Base-by-base conservation (phyloP, 2,888 invertebrate species). In the Carabus problematicus region DNA sequence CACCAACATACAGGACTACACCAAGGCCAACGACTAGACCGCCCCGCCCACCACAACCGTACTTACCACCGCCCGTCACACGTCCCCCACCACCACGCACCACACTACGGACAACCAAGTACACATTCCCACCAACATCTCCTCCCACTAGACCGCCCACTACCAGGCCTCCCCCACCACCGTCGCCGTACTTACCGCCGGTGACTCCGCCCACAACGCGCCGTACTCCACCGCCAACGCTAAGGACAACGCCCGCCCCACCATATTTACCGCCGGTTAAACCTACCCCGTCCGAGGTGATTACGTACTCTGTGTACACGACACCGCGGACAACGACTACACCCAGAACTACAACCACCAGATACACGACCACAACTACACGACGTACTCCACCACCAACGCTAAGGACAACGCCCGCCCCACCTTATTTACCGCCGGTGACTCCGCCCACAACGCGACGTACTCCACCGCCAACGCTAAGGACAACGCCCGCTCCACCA, bases 231-330 rank as follows among this genome's bases (percentile, higher is more conserved):
- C 42, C 64, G 12, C 55, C 45, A n/a, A 64, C 56, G 12, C 52
- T 41, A 45, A 41, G 42, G 8, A 66, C 64, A 43, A 63, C 63
- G 8, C 66, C 58, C 41, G 47, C 59, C 11, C 66, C 47, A 9
- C 58, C 59, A 18, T 66, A 66, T 59, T 66, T 66, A 16, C 66
- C 66, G 12, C 66, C 66, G 8, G 47, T 40, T 47, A 59, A 12
- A 59, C 29, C 56, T 3, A 56, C 56, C n/a, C 52, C 52, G 9
- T 18, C 18, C 18, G 49, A 49, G 18, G 49, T n/a, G 12, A 14
- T 49, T n/a, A 49, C 49, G 12, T 16, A 12, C 2, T 49, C 12
- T 6, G 12, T 49, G 1, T n/a, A n/a, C 8, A 55, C 55, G 19
- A 55, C 55, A 6, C 55, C 29, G 14, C 6, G 55, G 1, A 18